phyloP scores from a whole-genome alignment of 2,113 vertebrate genomes.

The Psammodynastes pulverulentus region DNA sequence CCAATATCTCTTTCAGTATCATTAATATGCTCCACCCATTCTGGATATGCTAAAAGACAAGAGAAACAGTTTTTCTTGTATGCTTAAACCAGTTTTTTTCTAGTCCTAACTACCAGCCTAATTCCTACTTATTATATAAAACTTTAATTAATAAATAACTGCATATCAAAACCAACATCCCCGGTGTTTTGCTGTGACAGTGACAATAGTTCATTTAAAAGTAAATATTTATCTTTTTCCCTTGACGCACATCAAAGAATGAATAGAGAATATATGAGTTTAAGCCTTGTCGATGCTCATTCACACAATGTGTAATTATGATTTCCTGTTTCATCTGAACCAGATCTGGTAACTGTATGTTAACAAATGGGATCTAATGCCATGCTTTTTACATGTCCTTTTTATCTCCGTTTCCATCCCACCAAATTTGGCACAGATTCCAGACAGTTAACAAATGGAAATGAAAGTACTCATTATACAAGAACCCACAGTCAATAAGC shows the following conservation, averaged over 20 bases:
- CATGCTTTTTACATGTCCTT: not conserved
- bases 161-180: not conserved
- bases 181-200: not conserved
- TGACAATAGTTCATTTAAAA: not conserved
- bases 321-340: not conserved
- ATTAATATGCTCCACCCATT: slow-evolving; percentile 89
- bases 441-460: not conserved
- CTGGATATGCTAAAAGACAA: slow-evolving; percentile 80
- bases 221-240: not conserved
- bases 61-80: slow-evolving; percentile 12
- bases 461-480: not conserved
- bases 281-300: not conserved
- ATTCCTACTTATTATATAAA: not conserved
- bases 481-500: not conserved
- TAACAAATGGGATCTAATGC: not conserved
- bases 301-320: not conserved
- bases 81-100: not conserved
- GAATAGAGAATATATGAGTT: not conserved
- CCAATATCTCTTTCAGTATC: slow-evolving; percentile 86
- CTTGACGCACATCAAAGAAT: not conserved
- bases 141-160: not conserved
- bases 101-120: not conserved
- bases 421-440: not conserved
- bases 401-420: not conserved
- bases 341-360: not conserved